Base-by-base conservation (phyloP, 2,113 vertebrate species). In the Sarotherodon lohbergeri region DNA sequence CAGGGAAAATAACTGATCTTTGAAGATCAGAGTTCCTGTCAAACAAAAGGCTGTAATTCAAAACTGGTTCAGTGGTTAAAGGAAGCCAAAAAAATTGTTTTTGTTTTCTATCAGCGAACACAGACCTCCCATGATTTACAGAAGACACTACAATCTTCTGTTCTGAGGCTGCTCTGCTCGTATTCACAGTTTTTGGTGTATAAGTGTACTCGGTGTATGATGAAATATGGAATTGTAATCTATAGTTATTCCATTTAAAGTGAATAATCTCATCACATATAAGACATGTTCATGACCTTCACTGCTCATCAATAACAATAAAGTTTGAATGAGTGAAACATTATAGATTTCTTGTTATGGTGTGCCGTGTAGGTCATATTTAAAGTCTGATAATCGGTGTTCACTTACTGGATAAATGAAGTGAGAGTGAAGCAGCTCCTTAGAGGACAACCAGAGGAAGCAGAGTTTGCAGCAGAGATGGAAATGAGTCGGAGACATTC, bases 401-500 rank as follows among this genome's bases (percentile, higher is more conserved):
- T 66, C 80, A 90, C 71, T 87, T 89, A 80, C 82, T 3, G 57
- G 50, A 24, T 83, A 87, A 89, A 90, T 83, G 54, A 86, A 86
- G 29, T 56, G 82, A 87, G 41, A 92, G 80, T 5, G 22, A 71
- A 78, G 82, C 54, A 7, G 80, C 85, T 92, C 86, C 84, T 83
- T 63, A 9, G 89, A 90, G 88, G 89, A 55, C 76, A 57, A 63
- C 86, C 52, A 11, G 57, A 66, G 85, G 68, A 76, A 82, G 29
- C 55, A 57, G n/a, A 10, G 29, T 89, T 80, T 27, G 43, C 39
- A 73, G 85, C 81, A 7, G 73, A 85, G 86, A 86, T 86, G 83
- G 83, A 89, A 88, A 88, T 89, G 81, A 90, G 83, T 81, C 1
- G 8, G 87, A 89, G 57, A 57, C 41, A 52, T 81, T 90, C 84